Percentiles rank a stretch among this genome's conserved stretches.
phyloP scores from a whole-genome alignment of 2,797 vertebrate species.

The Hippocampus kuda region DNA sequence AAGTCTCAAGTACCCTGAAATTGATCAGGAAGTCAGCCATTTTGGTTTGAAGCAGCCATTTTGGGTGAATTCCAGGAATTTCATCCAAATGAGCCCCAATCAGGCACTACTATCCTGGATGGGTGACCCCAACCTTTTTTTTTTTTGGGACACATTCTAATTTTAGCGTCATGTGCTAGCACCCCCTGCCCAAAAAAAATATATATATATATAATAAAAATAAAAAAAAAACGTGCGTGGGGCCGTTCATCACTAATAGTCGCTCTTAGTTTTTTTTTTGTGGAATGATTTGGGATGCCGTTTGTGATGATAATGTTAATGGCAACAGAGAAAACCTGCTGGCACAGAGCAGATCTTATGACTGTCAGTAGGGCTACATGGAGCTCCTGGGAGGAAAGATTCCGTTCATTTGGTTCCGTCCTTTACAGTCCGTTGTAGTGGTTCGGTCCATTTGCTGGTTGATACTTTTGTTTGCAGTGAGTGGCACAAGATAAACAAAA shows the following conservation, averaged over 20 bases:
- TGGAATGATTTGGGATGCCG: neutral
- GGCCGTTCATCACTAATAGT: neutral
- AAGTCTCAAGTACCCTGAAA: neutral
- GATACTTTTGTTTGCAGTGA: slow-evolving; percentile 1
- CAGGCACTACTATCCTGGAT: neutral
- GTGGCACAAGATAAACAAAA: neutral
- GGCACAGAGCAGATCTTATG: neutral
- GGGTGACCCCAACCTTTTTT: neutral
- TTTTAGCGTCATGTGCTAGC: no score
- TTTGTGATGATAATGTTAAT: no score
- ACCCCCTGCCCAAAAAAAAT: no score
- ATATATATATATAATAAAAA: no score
- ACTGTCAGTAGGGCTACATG: neutral
- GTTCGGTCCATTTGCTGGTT: slow-evolving; percentile 4
- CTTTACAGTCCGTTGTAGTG: neutral
- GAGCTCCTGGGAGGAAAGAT: neutral
- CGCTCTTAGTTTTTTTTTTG: neutral
- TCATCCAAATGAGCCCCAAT: neutral
- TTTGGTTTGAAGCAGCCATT: neutral
- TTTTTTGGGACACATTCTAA: neutral
- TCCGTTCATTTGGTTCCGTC: neutral
- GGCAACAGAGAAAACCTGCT: neutral
- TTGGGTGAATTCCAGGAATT: neutral
- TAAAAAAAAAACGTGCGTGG: no score
- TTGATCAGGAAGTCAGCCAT: neutral